phyloP scores from a whole-genome alignment of 2,797 vertebrate genomes.

The Sebastes melanostomus region DNA sequence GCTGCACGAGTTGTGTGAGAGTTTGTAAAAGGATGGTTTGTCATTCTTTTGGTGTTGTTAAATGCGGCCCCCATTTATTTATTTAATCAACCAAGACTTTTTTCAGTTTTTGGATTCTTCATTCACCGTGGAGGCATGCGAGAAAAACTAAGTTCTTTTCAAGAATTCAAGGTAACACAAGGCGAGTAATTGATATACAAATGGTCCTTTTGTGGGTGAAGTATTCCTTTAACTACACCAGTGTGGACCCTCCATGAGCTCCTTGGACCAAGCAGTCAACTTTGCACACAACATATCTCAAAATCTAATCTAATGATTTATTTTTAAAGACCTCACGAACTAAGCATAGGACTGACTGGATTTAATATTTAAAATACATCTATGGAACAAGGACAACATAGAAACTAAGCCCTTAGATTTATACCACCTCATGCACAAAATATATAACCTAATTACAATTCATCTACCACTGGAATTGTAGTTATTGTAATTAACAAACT shows the following conservation, averaged over 20 bases:
- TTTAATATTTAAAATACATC: background rate
- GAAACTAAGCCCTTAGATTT: background rate
- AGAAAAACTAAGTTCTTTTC: background rate
- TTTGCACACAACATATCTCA: background rate
- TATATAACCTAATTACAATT: background rate
- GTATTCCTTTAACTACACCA: background rate
- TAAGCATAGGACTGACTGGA: background rate
- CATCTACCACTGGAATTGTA: background rate
- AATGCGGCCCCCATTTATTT: too few species aligned
- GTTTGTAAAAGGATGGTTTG: too few species aligned
- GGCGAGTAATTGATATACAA: background rate
- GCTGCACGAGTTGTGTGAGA: too few species aligned
- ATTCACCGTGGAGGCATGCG: background rate
- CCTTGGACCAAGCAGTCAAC: background rate
- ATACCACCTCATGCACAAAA: background rate
- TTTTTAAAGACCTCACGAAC: background rate
- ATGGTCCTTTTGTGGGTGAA: background rate
- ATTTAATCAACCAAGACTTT: too few species aligned
- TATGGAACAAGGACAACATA: background rate
- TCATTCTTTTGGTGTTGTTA: too few species aligned
- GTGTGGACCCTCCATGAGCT: background rate
- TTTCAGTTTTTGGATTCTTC: background rate
- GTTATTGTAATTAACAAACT: background rate
- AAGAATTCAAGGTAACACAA: too few species aligned
- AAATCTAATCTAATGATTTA: background rate